Percentiles rank a stretch among this genome's conserved stretches.
Evolutionary conservation across 2,113 vertebrate genomes (phyloP).

Genomic region (Rhynchomys soricoides): DNA sequence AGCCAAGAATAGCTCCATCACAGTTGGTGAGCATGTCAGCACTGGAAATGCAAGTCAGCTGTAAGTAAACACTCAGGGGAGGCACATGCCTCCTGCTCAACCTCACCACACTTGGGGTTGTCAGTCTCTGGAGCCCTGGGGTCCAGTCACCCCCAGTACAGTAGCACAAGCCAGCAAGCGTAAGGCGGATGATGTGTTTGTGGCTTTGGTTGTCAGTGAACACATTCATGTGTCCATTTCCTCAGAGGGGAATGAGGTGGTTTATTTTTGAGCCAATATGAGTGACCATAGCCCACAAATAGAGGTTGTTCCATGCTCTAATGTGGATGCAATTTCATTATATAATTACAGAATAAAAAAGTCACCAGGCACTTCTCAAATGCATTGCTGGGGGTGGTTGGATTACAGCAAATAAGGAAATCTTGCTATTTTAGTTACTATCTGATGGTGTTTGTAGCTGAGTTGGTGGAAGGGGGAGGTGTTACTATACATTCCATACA

Average conservation of each 20-base stretch:
- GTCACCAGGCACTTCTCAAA: not conserved
- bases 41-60: not conserved
- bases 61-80: not conserved
- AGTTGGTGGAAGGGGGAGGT: not conserved
- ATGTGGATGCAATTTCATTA: not conserved
- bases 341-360: not conserved
- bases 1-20: not conserved
- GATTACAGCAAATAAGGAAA: not conserved
- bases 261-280: not conserved
- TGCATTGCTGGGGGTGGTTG: not conserved
- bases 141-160: not conserved
- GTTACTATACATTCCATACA: not conserved
- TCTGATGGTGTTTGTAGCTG: not conserved
- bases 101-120: not conserved
- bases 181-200: not conserved
- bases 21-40: not conserved
- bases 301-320: not conserved
- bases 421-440: not conserved
- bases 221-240: not conserved
- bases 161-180: not conserved
- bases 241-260: not conserved
- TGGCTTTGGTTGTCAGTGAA: not conserved
- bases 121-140: not conserved
- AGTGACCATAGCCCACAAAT: not conserved
- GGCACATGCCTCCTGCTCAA: not conserved